These are phyloP conservation scores for Apocheima hispidaria DNA, from an alignment of 2,888 invertebrate genomes.

Conservation along the genomic window DNA sequence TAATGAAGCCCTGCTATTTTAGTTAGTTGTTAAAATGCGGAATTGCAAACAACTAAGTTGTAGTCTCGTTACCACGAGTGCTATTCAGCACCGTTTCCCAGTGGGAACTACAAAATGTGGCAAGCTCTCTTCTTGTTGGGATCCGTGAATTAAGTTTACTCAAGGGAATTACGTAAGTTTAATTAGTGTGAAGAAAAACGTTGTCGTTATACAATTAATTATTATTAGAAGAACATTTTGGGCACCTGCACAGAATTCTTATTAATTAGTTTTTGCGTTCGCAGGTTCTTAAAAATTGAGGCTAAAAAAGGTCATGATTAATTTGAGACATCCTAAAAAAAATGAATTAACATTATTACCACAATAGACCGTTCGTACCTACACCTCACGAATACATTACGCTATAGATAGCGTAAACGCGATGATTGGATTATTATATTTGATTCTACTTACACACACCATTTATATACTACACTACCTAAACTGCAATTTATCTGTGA, in stretches of 20 bases:
- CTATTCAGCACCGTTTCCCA: conserved; percentile 37
- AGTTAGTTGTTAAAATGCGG: conserved; percentile 61
- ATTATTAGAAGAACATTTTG: neutral
- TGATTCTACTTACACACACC: no score
- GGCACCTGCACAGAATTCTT: neutral
- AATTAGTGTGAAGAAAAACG: conserved; percentile 39
- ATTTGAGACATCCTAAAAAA: no score
- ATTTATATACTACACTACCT: no score
- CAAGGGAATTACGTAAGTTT: conserved; percentile 64
- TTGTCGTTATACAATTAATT: neutral
- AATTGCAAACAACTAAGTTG: conserved; percentile 39
- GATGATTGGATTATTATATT: no score
- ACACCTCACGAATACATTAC: no score
- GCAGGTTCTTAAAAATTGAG: no score
- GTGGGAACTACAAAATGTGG: conserved; percentile 49
- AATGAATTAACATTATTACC: no score
- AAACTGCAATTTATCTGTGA: no score
- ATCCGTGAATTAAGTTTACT: conserved; percentile 48
- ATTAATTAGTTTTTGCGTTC: neutral
- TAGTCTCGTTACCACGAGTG: conserved; percentile 52
- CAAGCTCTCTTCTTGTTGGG: conserved; percentile 47
- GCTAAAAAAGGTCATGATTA: no score
- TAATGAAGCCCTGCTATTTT: conserved; percentile 69
- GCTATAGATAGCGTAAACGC: no score
- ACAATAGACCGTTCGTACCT: no score